Percentiles rank a stretch among this genome's conserved stretches.
Evolutionary conservation across 2,888 invertebrate genomes (phyloP).

Genomic region (Coronaproctus castanopsis): DNA sequence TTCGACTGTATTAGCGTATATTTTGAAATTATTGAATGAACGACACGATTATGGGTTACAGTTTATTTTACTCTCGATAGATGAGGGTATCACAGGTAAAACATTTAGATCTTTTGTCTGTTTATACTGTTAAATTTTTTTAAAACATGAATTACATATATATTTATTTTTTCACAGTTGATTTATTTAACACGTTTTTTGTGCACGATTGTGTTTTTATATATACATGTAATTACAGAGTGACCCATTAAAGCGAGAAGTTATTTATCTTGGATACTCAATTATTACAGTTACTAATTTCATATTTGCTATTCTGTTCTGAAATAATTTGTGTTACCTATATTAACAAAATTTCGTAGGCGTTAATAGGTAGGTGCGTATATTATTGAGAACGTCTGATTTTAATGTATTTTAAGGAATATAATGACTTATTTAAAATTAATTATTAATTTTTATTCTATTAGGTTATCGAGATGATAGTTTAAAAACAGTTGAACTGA

Average conservation of each 20-base stretch:
- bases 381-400: too few species aligned
- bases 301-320: too few species aligned
- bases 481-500: slow-evolving; percentile 84
- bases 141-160: neutral
- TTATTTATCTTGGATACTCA: too few species aligned
- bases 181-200: neutral
- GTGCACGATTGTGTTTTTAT: neutral
- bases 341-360: too few species aligned
- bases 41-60: slow-evolving; percentile 76
- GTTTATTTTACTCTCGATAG: slow-evolving; percentile 79
- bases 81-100: slow-evolving; percentile 83
- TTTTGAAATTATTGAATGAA: slow-evolving; percentile 76
- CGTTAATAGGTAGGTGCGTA: too few species aligned
- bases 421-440: too few species aligned
- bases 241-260: too few species aligned
- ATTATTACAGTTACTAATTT: too few species aligned
- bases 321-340: too few species aligned
- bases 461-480: slow-evolving; percentile 82
- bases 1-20: slow-evolving; percentile 90
- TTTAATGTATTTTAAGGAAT: too few species aligned
- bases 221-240: too few species aligned
- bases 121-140: neutral
- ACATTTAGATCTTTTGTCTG: neutral
- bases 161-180: neutral
- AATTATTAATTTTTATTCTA: too few species aligned